phyloP scores from a whole-genome alignment of 2,113 vertebrate species.

The Albula glossodonta region DNA sequence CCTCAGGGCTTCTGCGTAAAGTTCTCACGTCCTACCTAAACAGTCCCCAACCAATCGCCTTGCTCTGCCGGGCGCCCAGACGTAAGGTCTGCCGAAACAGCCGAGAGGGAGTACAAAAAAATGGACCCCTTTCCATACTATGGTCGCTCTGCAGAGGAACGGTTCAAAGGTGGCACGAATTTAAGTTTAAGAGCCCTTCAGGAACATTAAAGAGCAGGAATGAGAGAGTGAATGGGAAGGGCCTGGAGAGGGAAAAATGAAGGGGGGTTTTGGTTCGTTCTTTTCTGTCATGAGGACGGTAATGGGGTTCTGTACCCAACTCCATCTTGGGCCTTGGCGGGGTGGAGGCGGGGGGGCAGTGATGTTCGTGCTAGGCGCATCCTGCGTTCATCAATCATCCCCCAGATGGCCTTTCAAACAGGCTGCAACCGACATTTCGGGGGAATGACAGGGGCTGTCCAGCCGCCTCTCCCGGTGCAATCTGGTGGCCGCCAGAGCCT shows the following conservation, averaged over 20 bases:
- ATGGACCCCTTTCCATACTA: constrained; percentile 28
- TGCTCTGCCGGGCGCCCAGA: background rate
- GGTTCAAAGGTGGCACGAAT: constrained; percentile 66
- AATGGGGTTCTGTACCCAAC: background rate
- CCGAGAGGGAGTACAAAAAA: background rate
- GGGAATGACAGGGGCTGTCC: constrained; percentile 8
- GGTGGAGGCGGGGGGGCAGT: background rate
- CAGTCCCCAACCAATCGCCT: background rate
- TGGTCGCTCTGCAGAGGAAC: constrained; percentile 41
- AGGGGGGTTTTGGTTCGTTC: background rate
- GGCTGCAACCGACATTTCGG: background rate
- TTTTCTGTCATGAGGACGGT: background rate
- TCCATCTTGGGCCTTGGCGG: background rate
- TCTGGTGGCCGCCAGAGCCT: constrained; percentile 55
- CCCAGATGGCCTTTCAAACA: constrained; percentile 72
- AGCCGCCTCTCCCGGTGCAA: constrained; percentile 51
- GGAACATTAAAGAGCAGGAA: constrained; percentile 53
- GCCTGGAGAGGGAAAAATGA: constrained; percentile 27
- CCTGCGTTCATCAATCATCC: constrained; percentile 66
- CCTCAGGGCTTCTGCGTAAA: constrained; percentile 63
- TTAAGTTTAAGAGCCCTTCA: constrained; percentile 64
- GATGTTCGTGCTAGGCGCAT: constrained; percentile 3
- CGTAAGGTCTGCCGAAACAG: background rate
- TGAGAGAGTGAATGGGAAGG: constrained; percentile 29
- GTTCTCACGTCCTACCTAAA: constrained; percentile 52